phyloP scores from a whole-genome alignment of 1,140 invertebrate genomes.

The Chironomus tepperi region DNA sequence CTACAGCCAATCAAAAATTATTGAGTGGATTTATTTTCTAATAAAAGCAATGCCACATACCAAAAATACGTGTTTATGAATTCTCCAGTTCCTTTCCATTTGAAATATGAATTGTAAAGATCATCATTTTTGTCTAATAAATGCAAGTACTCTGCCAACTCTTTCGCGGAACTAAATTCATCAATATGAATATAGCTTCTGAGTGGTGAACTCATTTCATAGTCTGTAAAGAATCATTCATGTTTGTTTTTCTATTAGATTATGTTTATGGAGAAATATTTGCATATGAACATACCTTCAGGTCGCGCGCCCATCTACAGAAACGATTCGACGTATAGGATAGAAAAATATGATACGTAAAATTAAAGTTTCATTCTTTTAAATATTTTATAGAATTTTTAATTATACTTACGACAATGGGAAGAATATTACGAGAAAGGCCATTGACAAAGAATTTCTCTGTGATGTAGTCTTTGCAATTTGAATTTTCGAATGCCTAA shows the following conservation, averaged over 20 bases:
- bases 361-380: too few species aligned
- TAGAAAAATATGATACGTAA: neutral
- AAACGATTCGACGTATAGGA: too few species aligned
- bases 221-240: constrained; percentile 50
- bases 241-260: neutral
- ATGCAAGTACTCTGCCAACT: constrained; percentile 77
- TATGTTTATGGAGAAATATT: neutral
- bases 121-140: constrained; percentile 75
- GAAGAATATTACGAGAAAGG: constrained; percentile 78
- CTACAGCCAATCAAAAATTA: constrained; percentile 76
- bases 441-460: constrained; percentile 96
- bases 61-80: constrained; percentile 94
- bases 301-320: constrained; percentile 84
- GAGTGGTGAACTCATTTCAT: constrained; percentile 74
- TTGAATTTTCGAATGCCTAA: constrained; percentile 88
- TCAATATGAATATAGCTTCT: constrained; percentile 89
- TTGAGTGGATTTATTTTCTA: neutral
- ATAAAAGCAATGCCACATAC: constrained; percentile 30
- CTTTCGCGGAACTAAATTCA: constrained; percentile 78
- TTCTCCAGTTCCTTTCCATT: constrained; percentile 86
- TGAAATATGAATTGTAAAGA: constrained; percentile 88
- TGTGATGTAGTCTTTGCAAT: constrained; percentile 93
- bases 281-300: constrained; percentile 37
- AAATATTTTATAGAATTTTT: too few species aligned
- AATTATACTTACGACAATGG: constrained; percentile 54